phyloP scores from a whole-genome alignment of 2,113 vertebrate species.

The Mustelus asterias region DNA sequence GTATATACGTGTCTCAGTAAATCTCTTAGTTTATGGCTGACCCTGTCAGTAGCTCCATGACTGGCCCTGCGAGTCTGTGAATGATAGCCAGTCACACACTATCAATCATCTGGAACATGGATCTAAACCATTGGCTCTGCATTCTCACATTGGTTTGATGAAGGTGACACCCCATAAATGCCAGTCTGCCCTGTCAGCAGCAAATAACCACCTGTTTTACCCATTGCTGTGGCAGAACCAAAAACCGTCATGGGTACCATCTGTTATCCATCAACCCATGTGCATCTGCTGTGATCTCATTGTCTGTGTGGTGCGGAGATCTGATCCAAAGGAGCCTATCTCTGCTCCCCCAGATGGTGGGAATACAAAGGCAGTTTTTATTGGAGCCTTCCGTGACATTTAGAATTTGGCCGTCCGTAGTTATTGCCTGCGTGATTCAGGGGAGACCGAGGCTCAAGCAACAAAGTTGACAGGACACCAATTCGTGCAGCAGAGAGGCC shows the following conservation, averaged over 20 bases:
- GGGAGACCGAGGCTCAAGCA: not conserved
- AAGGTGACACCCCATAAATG: not conserved
- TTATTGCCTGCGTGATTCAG: not conserved
- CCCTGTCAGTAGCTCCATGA: not conserved
- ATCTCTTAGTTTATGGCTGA: not conserved
- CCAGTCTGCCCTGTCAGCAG: not conserved
- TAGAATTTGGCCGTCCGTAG: not conserved
- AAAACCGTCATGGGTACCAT: not conserved
- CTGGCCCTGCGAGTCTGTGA: too few relatives aligned
- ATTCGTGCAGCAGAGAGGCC: not conserved
- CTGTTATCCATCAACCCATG: not conserved
- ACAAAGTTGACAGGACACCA: not conserved
- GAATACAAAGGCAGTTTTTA: not conserved
- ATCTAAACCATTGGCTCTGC: not conserved
- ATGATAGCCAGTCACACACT: not conserved
- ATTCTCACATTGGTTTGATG: not conserved
- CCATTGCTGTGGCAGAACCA: not conserved
- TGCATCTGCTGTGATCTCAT: not conserved
- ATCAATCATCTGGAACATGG: not conserved
- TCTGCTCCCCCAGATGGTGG: not conserved
- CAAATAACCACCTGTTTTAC: not conserved
- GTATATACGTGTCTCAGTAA: not conserved
- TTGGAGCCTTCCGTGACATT: not conserved
- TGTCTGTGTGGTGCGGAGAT: not conserved
- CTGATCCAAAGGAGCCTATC: not conserved